Conservation (phyloP, 1,140 invertebrate species). For the Stegodyphus mimosarum region DNA sequence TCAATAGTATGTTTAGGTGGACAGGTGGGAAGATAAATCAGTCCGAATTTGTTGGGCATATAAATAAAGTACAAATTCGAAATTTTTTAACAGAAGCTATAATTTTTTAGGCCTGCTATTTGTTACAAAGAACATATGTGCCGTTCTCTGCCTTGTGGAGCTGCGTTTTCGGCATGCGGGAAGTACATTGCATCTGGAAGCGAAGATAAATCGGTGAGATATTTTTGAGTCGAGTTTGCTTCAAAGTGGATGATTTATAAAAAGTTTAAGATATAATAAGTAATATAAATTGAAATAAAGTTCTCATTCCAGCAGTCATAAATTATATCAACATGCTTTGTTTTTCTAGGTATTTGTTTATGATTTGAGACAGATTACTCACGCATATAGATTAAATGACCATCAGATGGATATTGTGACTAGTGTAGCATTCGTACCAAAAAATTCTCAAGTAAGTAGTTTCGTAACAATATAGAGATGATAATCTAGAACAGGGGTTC, state of each 20-base stretch:
- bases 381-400: conserved; percentile 12
- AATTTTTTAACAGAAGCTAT: no score
- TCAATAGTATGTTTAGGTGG: no score
- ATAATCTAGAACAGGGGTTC: no score
- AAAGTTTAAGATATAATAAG: background rate
- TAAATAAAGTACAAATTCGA: no score
- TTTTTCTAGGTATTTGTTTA: conserved; percentile 35
- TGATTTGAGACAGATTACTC: conserved; percentile 13
- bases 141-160: conserved; percentile 14
- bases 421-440: conserved; percentile 23
- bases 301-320: background rate
- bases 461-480: background rate
- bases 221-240: background rate
- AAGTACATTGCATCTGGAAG: conserved; percentile 33
- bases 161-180: conserved; percentile 37
- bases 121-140: conserved; percentile 45
- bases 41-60: no score
- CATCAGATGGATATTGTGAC: conserved; percentile 20
- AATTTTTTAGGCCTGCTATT: conserved; percentile 4
- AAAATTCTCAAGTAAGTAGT: conserved; percentile 24
- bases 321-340: background rate
- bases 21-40: no score
- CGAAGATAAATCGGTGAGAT: conserved; percentile 43
- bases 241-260: background rate
- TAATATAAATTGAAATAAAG: background rate